Evolutionary conservation across 2,888 invertebrate species (phyloP).

Genomic region (Sacculina carcini): DNA sequence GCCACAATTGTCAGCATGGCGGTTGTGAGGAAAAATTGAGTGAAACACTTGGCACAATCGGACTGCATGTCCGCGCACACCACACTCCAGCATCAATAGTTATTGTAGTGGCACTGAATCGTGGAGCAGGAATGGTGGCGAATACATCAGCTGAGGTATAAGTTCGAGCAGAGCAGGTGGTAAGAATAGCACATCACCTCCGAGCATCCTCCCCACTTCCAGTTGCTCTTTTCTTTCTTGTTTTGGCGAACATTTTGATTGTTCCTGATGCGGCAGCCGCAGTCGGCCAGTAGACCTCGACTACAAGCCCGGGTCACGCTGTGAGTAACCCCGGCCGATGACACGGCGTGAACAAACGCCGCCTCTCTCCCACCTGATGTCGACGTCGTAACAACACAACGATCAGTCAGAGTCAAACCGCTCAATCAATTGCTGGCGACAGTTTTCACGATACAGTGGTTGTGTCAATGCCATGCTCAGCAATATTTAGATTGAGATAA

Average conservation of each 20-base stretch:
- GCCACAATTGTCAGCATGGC: too few species aligned
- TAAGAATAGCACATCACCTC: slow-evolving; percentile 34
- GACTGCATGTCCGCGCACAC: too few species aligned
- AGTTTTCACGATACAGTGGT: not conserved
- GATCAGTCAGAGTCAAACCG: not conserved
- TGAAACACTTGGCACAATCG: too few species aligned
- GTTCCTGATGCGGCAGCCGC: slow-evolving; percentile 63
- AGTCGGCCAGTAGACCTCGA: slow-evolving; percentile 57
- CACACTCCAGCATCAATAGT: too few species aligned
- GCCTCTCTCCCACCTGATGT: slow-evolving; percentile 60
- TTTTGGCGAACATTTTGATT: too few species aligned
- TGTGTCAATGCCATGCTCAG: not conserved
- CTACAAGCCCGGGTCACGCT: slow-evolving; percentile 64
- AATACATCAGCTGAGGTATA: too few species aligned
- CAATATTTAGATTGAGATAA: too few species aligned
- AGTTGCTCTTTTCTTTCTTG: slow-evolving; percentile 28
- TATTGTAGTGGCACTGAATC: too few species aligned
- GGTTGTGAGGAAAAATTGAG: too few species aligned
- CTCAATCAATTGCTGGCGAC: not conserved
- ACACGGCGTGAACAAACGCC: slow-evolving; percentile 64
- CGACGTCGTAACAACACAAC: not conserved
- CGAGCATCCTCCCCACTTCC: slow-evolving; percentile 78
- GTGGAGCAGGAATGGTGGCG: too few species aligned
- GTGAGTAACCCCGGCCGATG: slow-evolving; percentile 67
- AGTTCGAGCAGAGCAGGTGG: not conserved